Evolutionary conservation across 2,113 vertebrate genomes (phyloP).

Genomic region (Melospiza georgiana): DNA sequence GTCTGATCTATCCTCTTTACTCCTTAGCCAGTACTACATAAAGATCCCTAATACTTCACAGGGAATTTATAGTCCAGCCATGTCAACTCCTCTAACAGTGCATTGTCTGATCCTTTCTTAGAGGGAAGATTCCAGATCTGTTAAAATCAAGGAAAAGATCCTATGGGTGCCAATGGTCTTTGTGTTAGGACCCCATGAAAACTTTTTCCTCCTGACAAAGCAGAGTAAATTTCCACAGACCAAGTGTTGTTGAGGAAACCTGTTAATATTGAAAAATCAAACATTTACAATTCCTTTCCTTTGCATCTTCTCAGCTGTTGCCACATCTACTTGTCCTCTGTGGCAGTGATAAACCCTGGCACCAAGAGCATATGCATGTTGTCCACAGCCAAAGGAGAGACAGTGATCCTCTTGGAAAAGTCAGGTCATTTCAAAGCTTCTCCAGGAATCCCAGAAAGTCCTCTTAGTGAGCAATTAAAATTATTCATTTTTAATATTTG

Average conservation of each 20-base stretch:
- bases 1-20: neutral
- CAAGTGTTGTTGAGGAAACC: neutral
- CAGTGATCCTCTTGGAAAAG: neutral
- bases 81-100: neutral
- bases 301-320: neutral
- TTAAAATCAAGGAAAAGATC: neutral
- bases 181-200: neutral
- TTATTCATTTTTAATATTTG: neutral
- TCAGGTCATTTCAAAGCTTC: neutral
- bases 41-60: neutral
- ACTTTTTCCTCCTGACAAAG: neutral
- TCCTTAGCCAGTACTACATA: neutral
- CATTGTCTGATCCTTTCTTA: neutral
- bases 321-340: neutral
- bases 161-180: neutral
- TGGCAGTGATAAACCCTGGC: neutral
- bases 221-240: neutral
- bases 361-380: accelerated
- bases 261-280: neutral
- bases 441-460: too few species aligned
- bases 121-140: neutral
- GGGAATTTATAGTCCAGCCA: neutral
- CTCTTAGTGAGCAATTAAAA: neutral
- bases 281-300: neutral
- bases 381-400: neutral